These are phyloP conservation scores for Callospermophilus lateralis DNA, from an alignment of 2,113 vertebrate species.

Conservation along the genomic window DNA sequence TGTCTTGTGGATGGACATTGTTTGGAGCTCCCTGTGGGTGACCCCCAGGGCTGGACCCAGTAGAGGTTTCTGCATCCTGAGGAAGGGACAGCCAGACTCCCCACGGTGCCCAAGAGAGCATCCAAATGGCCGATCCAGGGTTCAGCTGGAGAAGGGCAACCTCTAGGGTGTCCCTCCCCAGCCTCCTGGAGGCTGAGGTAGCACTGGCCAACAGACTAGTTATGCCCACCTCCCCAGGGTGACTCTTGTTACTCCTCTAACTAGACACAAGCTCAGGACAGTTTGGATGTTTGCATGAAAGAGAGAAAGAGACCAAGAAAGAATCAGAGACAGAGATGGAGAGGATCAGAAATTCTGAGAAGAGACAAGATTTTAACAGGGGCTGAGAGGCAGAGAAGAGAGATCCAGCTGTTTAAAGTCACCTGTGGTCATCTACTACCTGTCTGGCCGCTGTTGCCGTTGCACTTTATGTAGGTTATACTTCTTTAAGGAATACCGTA, in stretches of 20 bases:
- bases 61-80: background rate
- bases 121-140: too few species aligned
- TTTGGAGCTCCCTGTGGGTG: background rate
- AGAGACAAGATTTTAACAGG: background rate
- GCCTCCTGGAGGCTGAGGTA: background rate
- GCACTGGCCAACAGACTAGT: background rate
- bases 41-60: background rate
- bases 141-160: background rate
- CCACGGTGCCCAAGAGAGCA: background rate
- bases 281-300: background rate
- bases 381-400: background rate
- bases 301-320: background rate
- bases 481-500: background rate
- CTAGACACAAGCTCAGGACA: too few species aligned
- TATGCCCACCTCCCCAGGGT: too few species aligned
- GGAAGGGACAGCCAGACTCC: background rate
- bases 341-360: background rate
- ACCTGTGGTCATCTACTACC: background rate
- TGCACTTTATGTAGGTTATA: background rate
- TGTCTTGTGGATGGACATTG: too few species aligned
- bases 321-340: background rate
- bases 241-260: too few species aligned
- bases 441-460: background rate
- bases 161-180: fast-evolving
- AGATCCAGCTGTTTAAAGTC: background rate